Evolutionary conservation across 2,888 invertebrate genomes (phyloP).

Genomic region (Ferrisia virgata): DNA sequence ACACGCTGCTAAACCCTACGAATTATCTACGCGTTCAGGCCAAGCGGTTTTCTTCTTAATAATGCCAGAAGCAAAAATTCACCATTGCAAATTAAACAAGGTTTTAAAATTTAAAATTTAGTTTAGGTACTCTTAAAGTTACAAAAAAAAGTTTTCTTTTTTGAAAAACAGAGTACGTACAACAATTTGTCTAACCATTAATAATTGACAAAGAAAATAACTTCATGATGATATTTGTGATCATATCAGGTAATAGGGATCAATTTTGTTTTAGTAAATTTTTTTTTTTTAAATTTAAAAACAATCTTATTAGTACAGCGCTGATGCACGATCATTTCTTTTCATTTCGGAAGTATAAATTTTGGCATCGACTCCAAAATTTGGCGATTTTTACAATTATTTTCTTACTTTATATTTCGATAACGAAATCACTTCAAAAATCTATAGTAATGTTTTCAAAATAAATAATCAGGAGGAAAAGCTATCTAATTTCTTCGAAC

Average conservation of each 20-base stretch:
- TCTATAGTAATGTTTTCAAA: no score
- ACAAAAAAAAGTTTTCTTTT: background rate
- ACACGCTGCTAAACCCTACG: background rate
- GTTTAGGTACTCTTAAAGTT: background rate
- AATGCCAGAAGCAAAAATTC: background rate
- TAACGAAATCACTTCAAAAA: no score
- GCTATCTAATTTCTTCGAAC: no score
- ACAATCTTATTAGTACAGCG: no score
- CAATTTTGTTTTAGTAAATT: background rate
- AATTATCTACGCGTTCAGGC: background rate
- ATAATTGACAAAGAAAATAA: slow-evolving; percentile 37
- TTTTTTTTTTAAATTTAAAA: no score
- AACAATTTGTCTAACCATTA: slow-evolving; percentile 29
- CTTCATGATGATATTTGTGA: background rate
- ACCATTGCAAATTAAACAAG: background rate
- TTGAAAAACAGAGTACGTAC: background rate
- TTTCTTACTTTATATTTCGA: no score
- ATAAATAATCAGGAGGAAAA: no score
- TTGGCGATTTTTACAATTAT: no score
- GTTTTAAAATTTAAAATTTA: background rate
- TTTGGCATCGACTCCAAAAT: no score
- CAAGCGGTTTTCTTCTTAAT: background rate
- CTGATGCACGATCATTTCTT: no score
- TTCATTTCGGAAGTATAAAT: no score
- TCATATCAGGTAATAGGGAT: background rate